Evolutionary conservation across 2,888 invertebrate genomes (phyloP).

Genomic region (Aquatica leii): DNA sequence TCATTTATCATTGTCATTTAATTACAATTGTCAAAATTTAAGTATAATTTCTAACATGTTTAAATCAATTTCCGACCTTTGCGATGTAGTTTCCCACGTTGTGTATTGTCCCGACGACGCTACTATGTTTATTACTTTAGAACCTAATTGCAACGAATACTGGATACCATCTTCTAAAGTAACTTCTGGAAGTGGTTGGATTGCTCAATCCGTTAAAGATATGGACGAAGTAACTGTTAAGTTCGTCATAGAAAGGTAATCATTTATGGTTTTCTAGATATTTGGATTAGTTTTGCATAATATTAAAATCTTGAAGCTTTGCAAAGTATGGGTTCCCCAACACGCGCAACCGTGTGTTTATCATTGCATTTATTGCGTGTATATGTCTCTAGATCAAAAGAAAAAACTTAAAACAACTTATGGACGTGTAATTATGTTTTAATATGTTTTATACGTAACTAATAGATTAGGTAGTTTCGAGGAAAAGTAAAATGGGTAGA

Average conservation of each 20-base stretch:
- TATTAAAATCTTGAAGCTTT: slow-evolving; percentile 46
- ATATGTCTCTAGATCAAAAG: slow-evolving; percentile 46
- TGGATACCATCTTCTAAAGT: slow-evolving; percentile 53
- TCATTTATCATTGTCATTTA: too few relatives aligned
- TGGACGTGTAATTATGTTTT: slow-evolving; percentile 49
- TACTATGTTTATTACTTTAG: slow-evolving; percentile 50
- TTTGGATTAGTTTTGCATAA: background rate
- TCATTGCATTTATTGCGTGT: slow-evolving; percentile 50
- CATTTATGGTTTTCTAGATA: slow-evolving; percentile 7
- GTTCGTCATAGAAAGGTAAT: background rate
- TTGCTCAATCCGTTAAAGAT: slow-evolving; percentile 46
- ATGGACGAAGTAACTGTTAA: slow-evolving; percentile 47
- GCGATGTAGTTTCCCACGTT: slow-evolving; percentile 50
- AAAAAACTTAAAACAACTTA: slow-evolving; percentile 50
- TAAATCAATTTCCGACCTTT: slow-evolving; percentile 35
- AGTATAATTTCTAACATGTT: slow-evolving; percentile 22
- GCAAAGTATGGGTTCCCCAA: slow-evolving; percentile 51
- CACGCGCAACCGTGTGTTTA: slow-evolving; percentile 37
- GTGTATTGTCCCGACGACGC: slow-evolving; percentile 48
- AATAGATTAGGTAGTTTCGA: too few relatives aligned
- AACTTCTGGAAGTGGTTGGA: slow-evolving; percentile 45
- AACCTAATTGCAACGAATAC: slow-evolving; percentile 48
- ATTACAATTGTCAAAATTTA: too few relatives aligned
- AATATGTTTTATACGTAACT: too few relatives aligned
- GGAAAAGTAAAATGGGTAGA: slow-evolving; percentile 54